Conservation (phyloP, 2,888 invertebrate species). For the Sericinus montela region DNA sequence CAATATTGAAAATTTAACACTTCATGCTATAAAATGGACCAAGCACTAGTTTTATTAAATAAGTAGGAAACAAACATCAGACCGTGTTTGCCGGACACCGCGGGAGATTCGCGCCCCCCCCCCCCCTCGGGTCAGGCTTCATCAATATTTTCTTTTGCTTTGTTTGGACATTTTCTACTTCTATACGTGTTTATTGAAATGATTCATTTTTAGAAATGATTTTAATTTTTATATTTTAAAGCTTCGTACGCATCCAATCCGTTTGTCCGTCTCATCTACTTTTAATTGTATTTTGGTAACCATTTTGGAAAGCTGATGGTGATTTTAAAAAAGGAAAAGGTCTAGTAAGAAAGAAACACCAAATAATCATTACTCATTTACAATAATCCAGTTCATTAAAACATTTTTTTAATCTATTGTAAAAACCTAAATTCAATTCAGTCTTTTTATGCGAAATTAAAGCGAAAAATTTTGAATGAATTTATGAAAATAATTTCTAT, state of each 20-base stretch:
- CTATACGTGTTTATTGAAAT: neutral
- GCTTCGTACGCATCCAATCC: neutral
- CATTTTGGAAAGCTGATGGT: too few species aligned
- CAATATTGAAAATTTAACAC: neutral
- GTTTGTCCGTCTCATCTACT: too few species aligned
- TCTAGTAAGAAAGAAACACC: too few species aligned
- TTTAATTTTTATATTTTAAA: neutral
- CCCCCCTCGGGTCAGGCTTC: slow-evolving; percentile 15
- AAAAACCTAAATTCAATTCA: too few species aligned
- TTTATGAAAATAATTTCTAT: too few species aligned
- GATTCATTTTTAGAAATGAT: neutral
- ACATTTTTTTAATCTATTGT: too few species aligned
- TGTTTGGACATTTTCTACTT: slow-evolving; percentile 3
- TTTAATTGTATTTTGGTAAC: too few species aligned
- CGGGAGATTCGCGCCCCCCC: slow-evolving; percentile 31
- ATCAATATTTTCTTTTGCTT: slow-evolving; percentile 20
- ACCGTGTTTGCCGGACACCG: slow-evolving; percentile 37
- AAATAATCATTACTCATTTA: too few species aligned
- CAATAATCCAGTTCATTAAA: too few species aligned
- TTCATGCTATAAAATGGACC: slow-evolving; percentile 22
- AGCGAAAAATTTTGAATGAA: too few species aligned
- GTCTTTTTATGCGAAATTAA: too few species aligned
- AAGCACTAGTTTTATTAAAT: slow-evolving; percentile 30
- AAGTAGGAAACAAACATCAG: slow-evolving; percentile 38
- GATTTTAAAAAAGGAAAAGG: too few species aligned